Base-by-base conservation (phyloP, 2,113 vertebrate genomes). In the Orthonyx spaldingii region DNA sequence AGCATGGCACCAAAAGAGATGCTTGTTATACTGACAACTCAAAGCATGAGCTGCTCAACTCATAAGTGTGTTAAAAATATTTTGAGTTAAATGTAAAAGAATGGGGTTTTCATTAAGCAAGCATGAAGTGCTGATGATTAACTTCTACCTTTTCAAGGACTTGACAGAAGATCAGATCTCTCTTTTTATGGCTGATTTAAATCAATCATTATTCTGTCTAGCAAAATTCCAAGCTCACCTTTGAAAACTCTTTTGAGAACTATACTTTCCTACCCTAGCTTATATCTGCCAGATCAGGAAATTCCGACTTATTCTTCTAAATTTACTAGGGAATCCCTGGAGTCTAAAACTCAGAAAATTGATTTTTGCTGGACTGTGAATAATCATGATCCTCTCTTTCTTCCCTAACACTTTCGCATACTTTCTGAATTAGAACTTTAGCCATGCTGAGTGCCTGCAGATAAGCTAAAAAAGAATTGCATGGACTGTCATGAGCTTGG, bases 211-310 rank as follows among this genome's bases (percentile, higher is more conserved):
- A 66, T 95, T 93, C 92, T 92, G 76, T 78, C 80, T 10, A 20
- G 86, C 72, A 89, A 78, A 91, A 94, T 84, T 96, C 68, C 80
- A 93, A 87, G 69, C 33, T 63, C 5, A 28, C 26, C 30, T 96
- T 87, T 94, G 72, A 95, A 96, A 94, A 57, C 47, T 86, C 88
- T 93, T 90, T 60, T 75, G 92, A 89, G 94, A 92, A 68, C 94
- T 93, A 49, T 84, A n/a, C 41, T 68, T 92, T 76, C 60, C 52
- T 42, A 52, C 52, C n/a, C 41, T 52, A 60, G 46, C 44, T 88
- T 84, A 21, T 93, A 84, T 88, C 72, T 89, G 52, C 64, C 85
- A 94, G 90, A 94, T 92, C 93, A 97, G 94, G 88, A 96, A 94
- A 97, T 96, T 96, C 92, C 94, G 94, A 39, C 84, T 89, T 35